Base-by-base conservation (phyloP, 2,113 vertebrate genomes). In the Proterorhinus semilunaris region DNA sequence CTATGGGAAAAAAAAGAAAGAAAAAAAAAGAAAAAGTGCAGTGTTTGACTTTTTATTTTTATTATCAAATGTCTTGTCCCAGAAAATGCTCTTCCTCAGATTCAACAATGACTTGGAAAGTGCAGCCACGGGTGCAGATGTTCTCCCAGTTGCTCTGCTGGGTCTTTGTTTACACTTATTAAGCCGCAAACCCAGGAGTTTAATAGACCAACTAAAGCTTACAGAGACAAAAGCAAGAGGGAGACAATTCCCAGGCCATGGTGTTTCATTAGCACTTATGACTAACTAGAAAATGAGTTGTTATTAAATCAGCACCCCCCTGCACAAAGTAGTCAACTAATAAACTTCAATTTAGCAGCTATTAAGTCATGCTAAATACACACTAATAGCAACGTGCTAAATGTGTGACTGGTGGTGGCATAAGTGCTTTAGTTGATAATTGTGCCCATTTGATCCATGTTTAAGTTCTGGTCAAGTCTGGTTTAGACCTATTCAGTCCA, bases 221-320 rank as follows among this genome's bases (percentile, higher is more conserved):
- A 71, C 17, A 69, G 75, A 74, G 73, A 81, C 69, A 67, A 68
- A 72, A 46, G 42, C 68, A 44, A 13, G 17, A 48, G 62, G 82
- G 63, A 73, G 66, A 69, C 55, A 62, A 65, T 57, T 59, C 54
- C 62, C 62, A 75, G 50, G 72, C 65, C 74, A 71, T 48, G 72
- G 62, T 52, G 66, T 74, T 82, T 79, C 59, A 85, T 80, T 65
- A 78, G 46, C 48, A 71, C 64, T 68, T 79, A 75, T 36, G 27
- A 36, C 27, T 79, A 66, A 74, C 45, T 55, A 55, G 15, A 45
- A 68, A 67, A 67, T 70, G 48, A 72, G 67, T 27, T 21, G 6
- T 47, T 49, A 65, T 55, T 54, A 49, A 36, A 50, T 61, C 16
- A 74, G 15, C 57, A 11, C 57, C 15, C 16, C 10, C 57, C 68